Percentiles rank a stretch among this genome's conserved stretches.
Evolutionary conservation across 2,888 invertebrate genomes (phyloP).

Genomic region (Siphlonurus alternatus): DNA sequence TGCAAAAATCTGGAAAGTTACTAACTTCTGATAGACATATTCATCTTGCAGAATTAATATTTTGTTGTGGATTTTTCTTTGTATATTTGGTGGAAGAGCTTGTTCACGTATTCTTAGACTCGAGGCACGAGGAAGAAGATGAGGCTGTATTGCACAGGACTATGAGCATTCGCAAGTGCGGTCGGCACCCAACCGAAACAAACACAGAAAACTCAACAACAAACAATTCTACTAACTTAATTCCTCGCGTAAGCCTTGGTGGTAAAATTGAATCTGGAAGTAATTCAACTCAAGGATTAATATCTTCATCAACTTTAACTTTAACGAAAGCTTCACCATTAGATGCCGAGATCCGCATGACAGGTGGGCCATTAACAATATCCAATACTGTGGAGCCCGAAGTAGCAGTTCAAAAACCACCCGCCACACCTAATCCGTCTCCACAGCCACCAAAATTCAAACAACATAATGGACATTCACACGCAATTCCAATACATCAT

Average conservation of each 20-base stretch:
- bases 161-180: slow-evolving; percentile 22
- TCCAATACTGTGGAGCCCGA: background rate
- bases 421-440: background rate
- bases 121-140: slow-evolving; percentile 27
- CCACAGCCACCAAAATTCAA: background rate
- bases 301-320: background rate
- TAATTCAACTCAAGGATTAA: slow-evolving; percentile 7
- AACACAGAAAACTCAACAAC: background rate
- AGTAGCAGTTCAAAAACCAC: background rate
- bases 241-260: slow-evolving; percentile 20
- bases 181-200: slow-evolving; percentile 16
- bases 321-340: slow-evolving; percentile 12
- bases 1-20: slow-evolving; percentile 28
- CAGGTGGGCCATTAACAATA: slow-evolving; percentile 6
- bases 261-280: slow-evolving; percentile 10
- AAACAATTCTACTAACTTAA: slow-evolving; percentile 15
- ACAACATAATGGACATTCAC: slow-evolving; percentile 10
- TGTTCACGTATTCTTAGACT: slow-evolving; percentile 49
- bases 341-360: slow-evolving; percentile 17
- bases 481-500: slow-evolving; percentile 9
- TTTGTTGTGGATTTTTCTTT: slow-evolving; percentile 48
- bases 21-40: slow-evolving; percentile 26
- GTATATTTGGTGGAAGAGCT: slow-evolving; percentile 68
- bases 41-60: slow-evolving; percentile 37
- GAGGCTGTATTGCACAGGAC: slow-evolving; percentile 20